Percentiles rank a stretch among this genome's conserved stretches.
Conservation (phyloP, 1,140 invertebrate genomes). For the Leptinotarsa defecta region DNA sequence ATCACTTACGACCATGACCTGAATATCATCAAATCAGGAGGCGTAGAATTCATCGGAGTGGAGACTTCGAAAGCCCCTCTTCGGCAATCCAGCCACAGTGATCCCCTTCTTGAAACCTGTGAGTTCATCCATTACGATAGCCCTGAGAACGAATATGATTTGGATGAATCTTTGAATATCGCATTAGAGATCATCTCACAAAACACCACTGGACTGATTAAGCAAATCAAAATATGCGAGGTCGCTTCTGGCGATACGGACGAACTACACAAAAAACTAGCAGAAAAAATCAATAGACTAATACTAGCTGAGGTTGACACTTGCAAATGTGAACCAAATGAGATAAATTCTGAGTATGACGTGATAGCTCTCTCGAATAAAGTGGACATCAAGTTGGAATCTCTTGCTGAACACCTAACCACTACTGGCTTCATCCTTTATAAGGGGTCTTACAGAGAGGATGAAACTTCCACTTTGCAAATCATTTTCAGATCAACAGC, state of each 20-base stretch:
- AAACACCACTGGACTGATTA: slow-evolving; percentile 2
- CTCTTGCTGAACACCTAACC: background rate
- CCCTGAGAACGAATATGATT: slow-evolving; percentile 63
- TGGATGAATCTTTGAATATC: slow-evolving; percentile 66
- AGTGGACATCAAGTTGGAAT: background rate
- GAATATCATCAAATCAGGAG: slow-evolving; percentile 77
- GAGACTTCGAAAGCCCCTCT: slow-evolving; percentile 86
- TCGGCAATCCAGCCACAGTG: slow-evolving; percentile 72
- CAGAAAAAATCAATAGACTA: too few relatives aligned
- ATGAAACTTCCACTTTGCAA: background rate
- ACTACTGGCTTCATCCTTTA: slow-evolving; percentile 10
- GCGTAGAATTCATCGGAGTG: slow-evolving; percentile 85
- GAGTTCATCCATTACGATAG: slow-evolving; percentile 77
- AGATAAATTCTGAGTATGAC: background rate
- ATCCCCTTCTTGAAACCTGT: slow-evolving; percentile 81
- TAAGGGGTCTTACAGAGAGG: background rate
- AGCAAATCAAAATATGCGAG: slow-evolving; percentile 6
- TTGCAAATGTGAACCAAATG: background rate
- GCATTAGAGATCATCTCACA: slow-evolving; percentile 67
- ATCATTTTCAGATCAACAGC: slow-evolving; percentile 9
- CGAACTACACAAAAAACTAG: background rate
- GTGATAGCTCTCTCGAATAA: background rate
- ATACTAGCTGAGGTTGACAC: too few relatives aligned
- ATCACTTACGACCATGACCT: slow-evolving; percentile 46
- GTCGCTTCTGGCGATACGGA: background rate